phyloP scores from a whole-genome alignment of 2,113 vertebrate species.

The Bos javanicus region DNA sequence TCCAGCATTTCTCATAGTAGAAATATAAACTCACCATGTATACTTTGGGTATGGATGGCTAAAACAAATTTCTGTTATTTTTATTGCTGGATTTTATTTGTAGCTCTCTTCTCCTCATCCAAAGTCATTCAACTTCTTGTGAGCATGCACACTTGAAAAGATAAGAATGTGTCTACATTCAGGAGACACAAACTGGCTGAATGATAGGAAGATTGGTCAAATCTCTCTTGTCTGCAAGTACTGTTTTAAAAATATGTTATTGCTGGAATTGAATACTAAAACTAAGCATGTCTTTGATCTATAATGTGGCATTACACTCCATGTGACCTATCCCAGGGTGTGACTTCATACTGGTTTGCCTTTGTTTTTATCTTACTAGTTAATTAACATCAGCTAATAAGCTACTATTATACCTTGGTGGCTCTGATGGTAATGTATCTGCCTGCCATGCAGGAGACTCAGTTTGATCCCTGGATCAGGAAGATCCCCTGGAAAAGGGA shows the following conservation, averaged over 20 bases:
- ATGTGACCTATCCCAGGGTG: not conserved
- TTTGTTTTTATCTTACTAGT: slow-evolving; percentile 5
- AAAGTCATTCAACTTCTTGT: not conserved
- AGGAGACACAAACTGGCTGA: not conserved
- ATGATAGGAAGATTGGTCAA: not conserved
- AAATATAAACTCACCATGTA: not conserved
- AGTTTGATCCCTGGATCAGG: not conserved
- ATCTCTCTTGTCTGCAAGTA: not conserved
- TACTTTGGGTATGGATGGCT: not conserved
- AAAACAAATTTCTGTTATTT: not conserved
- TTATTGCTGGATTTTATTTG: not conserved
- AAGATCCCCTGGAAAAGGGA: not conserved
- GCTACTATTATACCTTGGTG: not conserved
- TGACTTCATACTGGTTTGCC: not conserved
- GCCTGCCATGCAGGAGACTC: not conserved
- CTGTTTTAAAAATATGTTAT: not conserved
- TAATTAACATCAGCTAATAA: slow-evolving; percentile 7
- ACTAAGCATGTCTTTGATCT: not conserved
- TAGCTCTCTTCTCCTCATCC: not conserved
- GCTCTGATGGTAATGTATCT: not conserved
- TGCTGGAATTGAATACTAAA: not conserved
- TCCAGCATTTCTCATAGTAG: not conserved
- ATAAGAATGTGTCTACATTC: not conserved
- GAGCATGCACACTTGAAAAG: not conserved
- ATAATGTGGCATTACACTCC: not conserved